Conservation (phyloP, 1,140 invertebrate species). For the Zaprionus davidi region DNA sequence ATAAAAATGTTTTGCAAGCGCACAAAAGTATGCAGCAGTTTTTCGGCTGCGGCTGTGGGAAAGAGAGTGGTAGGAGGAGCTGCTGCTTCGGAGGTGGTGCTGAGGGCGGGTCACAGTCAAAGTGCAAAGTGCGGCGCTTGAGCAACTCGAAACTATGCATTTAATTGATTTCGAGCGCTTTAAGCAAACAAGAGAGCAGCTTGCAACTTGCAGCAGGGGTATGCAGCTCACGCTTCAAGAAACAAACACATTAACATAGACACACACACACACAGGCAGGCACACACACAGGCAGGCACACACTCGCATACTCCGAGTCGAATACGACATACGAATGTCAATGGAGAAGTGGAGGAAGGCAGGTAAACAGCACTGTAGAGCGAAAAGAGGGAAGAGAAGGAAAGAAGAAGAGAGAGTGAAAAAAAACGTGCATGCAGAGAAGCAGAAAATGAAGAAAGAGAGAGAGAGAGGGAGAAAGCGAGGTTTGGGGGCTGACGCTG, state of each 20-base stretch:
- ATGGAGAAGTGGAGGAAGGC: constrained; percentile 6
- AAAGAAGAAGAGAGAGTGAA: neutral
- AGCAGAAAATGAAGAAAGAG: constrained; percentile 5
- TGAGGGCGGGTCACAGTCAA: neutral
- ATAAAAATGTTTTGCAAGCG: constrained; percentile 68
- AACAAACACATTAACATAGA: constrained; percentile 59
- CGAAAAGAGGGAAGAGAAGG: constrained; percentile 5
- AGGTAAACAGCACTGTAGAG: constrained; percentile 15
- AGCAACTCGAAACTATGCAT: constrained; percentile 78
- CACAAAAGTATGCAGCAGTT: constrained; percentile 59
- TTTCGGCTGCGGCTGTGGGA: neutral
- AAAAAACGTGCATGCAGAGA: neutral
- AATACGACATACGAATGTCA: constrained; percentile 18
- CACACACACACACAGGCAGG: constrained; percentile 24
- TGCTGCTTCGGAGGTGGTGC: neutral
- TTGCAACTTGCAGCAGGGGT: neutral
- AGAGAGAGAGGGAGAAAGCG: neutral
- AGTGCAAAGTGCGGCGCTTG: constrained; percentile 41
- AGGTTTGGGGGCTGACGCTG: neutral
- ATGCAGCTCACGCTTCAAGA: constrained; percentile 47
- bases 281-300: neutral
- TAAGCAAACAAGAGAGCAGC: constrained; percentile 50
- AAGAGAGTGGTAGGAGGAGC: too few species aligned
- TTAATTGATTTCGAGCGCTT: constrained; percentile 78
- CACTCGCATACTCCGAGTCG: neutral